Conservation (phyloP, 2,113 vertebrate genomes). For the Orthonyx spaldingii region DNA sequence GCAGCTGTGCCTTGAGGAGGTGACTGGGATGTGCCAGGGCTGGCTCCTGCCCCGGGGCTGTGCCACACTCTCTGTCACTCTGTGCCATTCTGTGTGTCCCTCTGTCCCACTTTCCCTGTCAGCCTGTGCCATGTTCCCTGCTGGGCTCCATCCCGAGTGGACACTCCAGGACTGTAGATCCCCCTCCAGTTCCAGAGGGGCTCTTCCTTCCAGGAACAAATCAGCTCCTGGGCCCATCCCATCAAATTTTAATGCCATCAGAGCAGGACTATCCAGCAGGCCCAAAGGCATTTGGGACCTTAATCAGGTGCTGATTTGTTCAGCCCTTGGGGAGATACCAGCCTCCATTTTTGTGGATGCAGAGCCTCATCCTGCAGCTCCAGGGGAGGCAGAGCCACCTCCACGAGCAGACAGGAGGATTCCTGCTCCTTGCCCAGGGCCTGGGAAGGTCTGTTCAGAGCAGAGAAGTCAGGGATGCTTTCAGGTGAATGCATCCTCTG, state of each 20-base stretch:
- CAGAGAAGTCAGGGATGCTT: neutral
- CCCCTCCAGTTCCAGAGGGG: neutral
- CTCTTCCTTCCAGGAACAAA: neutral
- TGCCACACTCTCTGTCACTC: neutral
- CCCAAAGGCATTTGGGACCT: neutral
- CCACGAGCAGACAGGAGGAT: neutral
- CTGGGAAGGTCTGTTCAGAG: accelerated
- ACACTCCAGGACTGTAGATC: accelerated
- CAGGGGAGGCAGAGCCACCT: neutral
- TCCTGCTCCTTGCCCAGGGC: neutral
- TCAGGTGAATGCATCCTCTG: accelerated
- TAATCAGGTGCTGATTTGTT: neutral
- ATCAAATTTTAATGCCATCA: neutral
- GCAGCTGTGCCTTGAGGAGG: neutral
- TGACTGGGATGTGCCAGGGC: accelerated
- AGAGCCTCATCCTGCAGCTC: neutral
- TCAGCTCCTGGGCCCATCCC: neutral
- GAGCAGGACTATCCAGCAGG: neutral
- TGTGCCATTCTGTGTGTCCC: neutral
- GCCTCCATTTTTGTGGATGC: neutral
- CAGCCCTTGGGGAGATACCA: neutral
- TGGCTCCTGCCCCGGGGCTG: neutral
- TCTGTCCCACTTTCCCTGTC: neutral
- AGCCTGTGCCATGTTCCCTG: neutral
- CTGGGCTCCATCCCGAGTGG: neutral